phyloP scores from a whole-genome alignment of 2,888 invertebrate species.

The Marasmarcha lunaedactyla region DNA sequence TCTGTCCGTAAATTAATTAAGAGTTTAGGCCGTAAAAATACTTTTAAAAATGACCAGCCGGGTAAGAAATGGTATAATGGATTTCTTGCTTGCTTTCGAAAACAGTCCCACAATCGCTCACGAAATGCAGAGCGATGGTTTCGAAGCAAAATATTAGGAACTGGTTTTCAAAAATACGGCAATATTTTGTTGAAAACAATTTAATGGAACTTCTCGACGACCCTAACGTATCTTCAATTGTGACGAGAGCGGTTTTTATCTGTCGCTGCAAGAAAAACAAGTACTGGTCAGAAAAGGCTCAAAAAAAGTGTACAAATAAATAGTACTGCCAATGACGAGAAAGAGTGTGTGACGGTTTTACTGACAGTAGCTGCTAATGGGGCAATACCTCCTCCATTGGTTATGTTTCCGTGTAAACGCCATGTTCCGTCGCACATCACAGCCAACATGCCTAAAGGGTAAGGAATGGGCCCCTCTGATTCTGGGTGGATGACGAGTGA shows the following conservation, averaged over 20 bases:
- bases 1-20: constrained; percentile 14
- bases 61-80: too few species aligned
- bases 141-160: constrained; percentile 13
- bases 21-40: constrained; percentile 16
- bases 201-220: constrained; percentile 13
- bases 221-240: constrained; percentile 12
- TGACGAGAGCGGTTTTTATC: constrained; percentile 12
- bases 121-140: constrained; percentile 12
- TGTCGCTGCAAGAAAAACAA: constrained; percentile 9
- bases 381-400: constrained; percentile 1
- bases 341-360: constrained; percentile 6
- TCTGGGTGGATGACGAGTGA: constrained; percentile 36
- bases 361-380: constrained; percentile 5
- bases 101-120: constrained; percentile 14
- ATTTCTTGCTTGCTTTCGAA: constrained; percentile 15
- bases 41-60: constrained; percentile 21
- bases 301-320: constrained; percentile 10
- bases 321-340: constrained; percentile 5
- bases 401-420: neutral
- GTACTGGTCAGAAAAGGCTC: constrained; percentile 7
- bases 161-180: constrained; percentile 14
- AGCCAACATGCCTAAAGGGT: constrained; percentile 17
- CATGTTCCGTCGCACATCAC: neutral
- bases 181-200: constrained; percentile 15
- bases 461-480: constrained; percentile 31